Evolutionary conservation across 2,797 vertebrate species (phyloP), one percentile per base, ranked within the genome.

Genomic region (Microctenopoma steveboyesi): DNA sequence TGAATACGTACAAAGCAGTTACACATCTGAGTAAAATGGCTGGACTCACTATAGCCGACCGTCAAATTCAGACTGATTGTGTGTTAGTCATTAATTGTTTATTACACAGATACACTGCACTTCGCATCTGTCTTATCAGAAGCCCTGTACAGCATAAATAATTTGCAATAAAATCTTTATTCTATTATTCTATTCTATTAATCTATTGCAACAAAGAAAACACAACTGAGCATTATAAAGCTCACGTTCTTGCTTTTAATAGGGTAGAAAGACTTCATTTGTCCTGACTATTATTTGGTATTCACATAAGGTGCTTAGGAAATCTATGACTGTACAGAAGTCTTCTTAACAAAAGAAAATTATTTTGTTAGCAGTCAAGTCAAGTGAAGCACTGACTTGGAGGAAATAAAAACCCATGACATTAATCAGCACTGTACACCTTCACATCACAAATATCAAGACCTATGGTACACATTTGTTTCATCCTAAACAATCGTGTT

Each of bases 241-340:
- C 68, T 54, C 4, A 39, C 49, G 50, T 64, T 30, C 13, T 33
- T 66, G n/a, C 33, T 51, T 69, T 64, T 2, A 45, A 64, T 25
- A 57, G 59, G 58, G 39, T 39, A 47, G 18, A 45, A 42, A 42
- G 54, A 74, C 58, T 52, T 13, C 1, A 14, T 72, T 15, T 66
- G 47, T 70, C 65, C 68, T n/a, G 27, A 64, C 43, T 30, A 27
- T 66, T 51, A 84, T 92, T 90, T 91, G 87, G 83, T 91, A 66
- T 88, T 54, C 15, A 74, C 72, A 9, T 89, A 92, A 93, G 79
- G 91, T 94, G 92, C 91, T 79, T 83, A 64, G 39, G 56, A 60
- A 72, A 75, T 69, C 55, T 78, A 62, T 28, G 48, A 59, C 69
- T 86, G 70, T 67, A 79, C 64, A 91, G 40, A 86, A 81, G 64